Percentiles rank a stretch among this genome's conserved stretches.
Conservation (phyloP, 2,113 vertebrate genomes). For the Trematomus loennbergii region DNA sequence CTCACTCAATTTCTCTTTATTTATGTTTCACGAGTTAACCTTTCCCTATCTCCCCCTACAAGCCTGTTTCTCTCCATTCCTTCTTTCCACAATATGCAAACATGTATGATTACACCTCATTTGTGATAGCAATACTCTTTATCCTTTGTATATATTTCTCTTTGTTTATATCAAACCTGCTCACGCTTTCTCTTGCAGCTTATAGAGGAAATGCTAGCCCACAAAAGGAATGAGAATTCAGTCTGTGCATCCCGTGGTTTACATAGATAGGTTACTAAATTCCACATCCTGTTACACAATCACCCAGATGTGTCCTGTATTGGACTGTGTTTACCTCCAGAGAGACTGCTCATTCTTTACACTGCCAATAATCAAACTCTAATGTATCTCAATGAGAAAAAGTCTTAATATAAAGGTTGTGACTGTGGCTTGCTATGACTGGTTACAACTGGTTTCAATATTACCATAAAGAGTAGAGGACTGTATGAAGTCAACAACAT, state of each 20-base stretch:
- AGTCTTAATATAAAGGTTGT: slow-evolving; percentile 20
- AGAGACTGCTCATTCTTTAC: slow-evolving; percentile 22
- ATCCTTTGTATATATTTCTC: slow-evolving; percentile 21
- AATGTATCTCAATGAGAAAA: slow-evolving; percentile 14
- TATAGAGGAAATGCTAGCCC: slow-evolving; percentile 23
- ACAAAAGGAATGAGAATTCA: slow-evolving; percentile 42
- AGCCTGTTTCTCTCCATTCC: slow-evolving; percentile 6
- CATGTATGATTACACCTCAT: slow-evolving; percentile 37
- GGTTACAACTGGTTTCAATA: slow-evolving; percentile 64
- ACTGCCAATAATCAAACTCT: slow-evolving; percentile 33
- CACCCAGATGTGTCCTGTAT: slow-evolving; percentile 62
- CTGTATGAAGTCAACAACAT: slow-evolving; percentile 63
- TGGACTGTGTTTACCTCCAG: slow-evolving; percentile 34
- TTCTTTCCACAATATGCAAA: slow-evolving; percentile 28
- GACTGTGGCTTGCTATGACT: slow-evolving; percentile 38
- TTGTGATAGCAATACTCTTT: slow-evolving; percentile 31
- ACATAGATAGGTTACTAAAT: slow-evolving; percentile 61
- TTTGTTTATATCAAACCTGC: slow-evolving; percentile 38
- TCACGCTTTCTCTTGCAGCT: slow-evolving; percentile 4
- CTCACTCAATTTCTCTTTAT: slow-evolving; percentile 41
- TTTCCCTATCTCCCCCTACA: slow-evolving; percentile 17
- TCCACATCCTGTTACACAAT: slow-evolving; percentile 69
- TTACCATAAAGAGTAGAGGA: slow-evolving; percentile 44
- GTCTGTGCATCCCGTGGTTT: slow-evolving; percentile 39
- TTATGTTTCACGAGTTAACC: slow-evolving; percentile 39